These are phyloP conservation scores for Cactoblastis cactorum DNA, from an alignment of 2,888 invertebrate species.

Conservation along the genomic window DNA sequence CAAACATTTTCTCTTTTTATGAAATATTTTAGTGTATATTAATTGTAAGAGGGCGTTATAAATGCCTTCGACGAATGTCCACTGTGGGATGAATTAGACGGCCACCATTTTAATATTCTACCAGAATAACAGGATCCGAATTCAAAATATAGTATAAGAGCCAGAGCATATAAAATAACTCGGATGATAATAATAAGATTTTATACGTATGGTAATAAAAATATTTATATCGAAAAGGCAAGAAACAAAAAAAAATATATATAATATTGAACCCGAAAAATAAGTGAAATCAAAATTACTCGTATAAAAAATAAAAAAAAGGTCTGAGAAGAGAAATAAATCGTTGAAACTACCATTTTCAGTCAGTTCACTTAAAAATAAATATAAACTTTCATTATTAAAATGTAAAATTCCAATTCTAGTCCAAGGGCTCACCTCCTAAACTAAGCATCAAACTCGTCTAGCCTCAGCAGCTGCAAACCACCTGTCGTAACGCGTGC, in stretches of 20 bases:
- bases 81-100: conserved; percentile 5
- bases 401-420: not conserved
- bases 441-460: not conserved
- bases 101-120: not conserved
- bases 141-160: not conserved
- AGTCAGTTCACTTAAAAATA: too few species aligned
- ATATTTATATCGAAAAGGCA: too few species aligned
- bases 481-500: conserved; percentile 47
- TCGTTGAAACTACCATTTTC: too few species aligned
- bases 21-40: not conserved
- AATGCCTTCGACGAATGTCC: not conserved
- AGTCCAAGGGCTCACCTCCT: not conserved
- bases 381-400: not conserved
- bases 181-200: too few species aligned
- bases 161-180: not conserved
- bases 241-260: too few species aligned
- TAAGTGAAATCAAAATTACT: too few species aligned
- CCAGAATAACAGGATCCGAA: conserved; percentile 7
- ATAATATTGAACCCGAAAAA: too few species aligned
- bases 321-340: too few species aligned
- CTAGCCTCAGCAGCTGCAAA: conserved; percentile 33
- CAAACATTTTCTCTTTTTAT: too few species aligned
- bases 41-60: not conserved
- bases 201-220: too few species aligned
- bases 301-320: too few species aligned